A percentile compares a stretch with the other conserved stretches of the same genome.
These are phyloP conservation scores for Sphinx pinastri DNA, from an alignment of 2,888 invertebrate species.

Conservation along the genomic window DNA sequence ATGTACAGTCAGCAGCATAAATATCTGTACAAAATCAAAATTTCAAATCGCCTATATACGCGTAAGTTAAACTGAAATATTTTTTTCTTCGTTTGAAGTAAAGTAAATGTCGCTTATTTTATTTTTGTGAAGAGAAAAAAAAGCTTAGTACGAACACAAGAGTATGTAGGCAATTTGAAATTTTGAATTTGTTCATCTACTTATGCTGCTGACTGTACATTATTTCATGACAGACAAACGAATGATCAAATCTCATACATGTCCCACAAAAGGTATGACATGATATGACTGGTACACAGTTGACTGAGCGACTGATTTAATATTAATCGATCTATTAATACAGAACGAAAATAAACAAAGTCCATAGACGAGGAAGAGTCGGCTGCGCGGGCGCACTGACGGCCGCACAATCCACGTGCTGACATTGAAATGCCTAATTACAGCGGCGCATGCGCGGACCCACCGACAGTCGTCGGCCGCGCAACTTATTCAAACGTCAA, in stretches of 20 bases:
- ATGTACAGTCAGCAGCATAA: too few species aligned
- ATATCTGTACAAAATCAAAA: too few species aligned
- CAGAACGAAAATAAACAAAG: constrained; percentile 34
- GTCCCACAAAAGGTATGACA: constrained; percentile 12
- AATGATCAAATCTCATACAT: neutral
- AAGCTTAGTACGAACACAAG: too few species aligned
- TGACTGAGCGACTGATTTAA: constrained; percentile 28
- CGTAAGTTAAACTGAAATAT: too few species aligned
- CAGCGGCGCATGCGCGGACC: constrained; percentile 52
- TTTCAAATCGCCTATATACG: too few species aligned
- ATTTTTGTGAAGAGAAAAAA: too few species aligned
- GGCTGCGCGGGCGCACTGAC: constrained; percentile 44
- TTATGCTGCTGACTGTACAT: too few species aligned
- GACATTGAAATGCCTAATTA: constrained; percentile 74
- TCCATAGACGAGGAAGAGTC: constrained; percentile 35
- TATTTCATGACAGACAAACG: neutral
- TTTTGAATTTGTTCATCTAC: too few species aligned
- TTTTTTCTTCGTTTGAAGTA: too few species aligned
- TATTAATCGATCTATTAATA: constrained; percentile 35
- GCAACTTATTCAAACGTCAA: constrained; percentile 67
- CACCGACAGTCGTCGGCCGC: constrained; percentile 41
- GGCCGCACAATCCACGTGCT: constrained; percentile 55
- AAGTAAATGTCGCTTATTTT: too few species aligned
- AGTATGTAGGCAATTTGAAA: too few species aligned
- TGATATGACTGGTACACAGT: constrained; percentile 14